Conservation (phyloP, 2,888 invertebrate species). For the Fabriciana adippe region DNA sequence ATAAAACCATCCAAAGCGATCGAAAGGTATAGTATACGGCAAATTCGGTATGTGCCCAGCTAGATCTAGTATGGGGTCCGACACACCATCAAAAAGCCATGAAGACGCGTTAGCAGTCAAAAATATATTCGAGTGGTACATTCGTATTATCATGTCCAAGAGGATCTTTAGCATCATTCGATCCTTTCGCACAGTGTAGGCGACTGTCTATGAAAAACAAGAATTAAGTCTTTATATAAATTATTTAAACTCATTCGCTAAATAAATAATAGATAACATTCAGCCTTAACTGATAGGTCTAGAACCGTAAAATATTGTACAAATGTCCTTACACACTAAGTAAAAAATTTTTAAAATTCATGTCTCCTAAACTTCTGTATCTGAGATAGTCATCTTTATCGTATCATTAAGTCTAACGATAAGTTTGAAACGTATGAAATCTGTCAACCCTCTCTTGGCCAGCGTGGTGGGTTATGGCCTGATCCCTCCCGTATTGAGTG, state of each 20-base stretch:
- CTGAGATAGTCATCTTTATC: too few species aligned
- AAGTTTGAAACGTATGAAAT: too few species aligned
- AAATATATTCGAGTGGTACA: slow-evolving; percentile 76
- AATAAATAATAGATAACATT: background rate
- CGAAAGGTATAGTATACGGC: slow-evolving; percentile 84
- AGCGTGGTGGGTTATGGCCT: too few species aligned
- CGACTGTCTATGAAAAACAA: slow-evolving; percentile 82
- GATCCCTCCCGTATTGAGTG: too few species aligned
- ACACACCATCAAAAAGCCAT: slow-evolving; percentile 90
- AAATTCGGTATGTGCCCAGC: slow-evolving; percentile 80
- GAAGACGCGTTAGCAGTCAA: slow-evolving; percentile 84
- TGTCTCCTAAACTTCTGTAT: too few species aligned
- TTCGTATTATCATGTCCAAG: slow-evolving; percentile 80
- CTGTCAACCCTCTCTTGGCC: too few species aligned
- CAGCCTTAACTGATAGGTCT: too few species aligned
- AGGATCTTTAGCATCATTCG: slow-evolving; percentile 53
- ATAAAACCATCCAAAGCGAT: slow-evolving; percentile 93
- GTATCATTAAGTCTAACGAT: too few species aligned
- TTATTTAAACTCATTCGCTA: slow-evolving; percentile 1
- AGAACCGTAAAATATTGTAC: too few species aligned
- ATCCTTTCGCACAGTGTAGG: slow-evolving; percentile 79
- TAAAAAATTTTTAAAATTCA: too few species aligned
- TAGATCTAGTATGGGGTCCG: slow-evolving; percentile 86
- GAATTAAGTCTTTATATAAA: slow-evolving; percentile 1
- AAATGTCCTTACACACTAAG: too few species aligned